A percentile compares a stretch with the other conserved stretches of the same genome.
These are phyloP conservation scores for Spizaetus ornatus DNA, from an alignment of 2,113 vertebrate genomes.

Conservation along the genomic window DNA sequence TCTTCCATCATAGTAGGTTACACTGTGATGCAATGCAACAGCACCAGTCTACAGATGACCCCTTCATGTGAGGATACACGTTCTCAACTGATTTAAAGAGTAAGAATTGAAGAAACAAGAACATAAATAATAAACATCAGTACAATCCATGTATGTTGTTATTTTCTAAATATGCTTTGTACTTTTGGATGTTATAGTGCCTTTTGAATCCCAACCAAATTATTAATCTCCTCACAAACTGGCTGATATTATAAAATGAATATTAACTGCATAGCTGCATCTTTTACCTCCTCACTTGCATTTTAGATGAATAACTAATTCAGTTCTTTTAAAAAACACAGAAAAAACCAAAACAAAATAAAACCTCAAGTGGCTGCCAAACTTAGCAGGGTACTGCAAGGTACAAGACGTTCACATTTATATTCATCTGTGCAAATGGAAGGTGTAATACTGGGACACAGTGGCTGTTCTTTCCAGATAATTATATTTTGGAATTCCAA, in stretches of 20 bases:
- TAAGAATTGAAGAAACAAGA: neutral
- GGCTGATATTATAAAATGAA: neutral
- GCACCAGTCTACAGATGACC: neutral
- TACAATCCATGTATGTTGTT: neutral
- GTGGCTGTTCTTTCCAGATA: constrained; percentile 2
- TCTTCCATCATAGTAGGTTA: neutral
- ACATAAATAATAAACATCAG: neutral
- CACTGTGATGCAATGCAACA: neutral
- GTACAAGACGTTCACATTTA: neutral
- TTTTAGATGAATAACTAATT: constrained; percentile 25
- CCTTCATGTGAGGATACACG: neutral
- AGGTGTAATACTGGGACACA: neutral
- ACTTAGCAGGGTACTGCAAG: neutral
- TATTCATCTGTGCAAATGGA: constrained; percentile 31
- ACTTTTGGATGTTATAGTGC: neutral
- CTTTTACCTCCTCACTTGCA: neutral
- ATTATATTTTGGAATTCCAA: neutral
- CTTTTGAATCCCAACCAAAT: neutral
- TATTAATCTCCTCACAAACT: neutral
- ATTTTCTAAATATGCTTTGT: neutral
- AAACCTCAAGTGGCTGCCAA: constrained; percentile 2
- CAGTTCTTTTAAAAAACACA: neutral
- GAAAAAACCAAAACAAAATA: neutral
- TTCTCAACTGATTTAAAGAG: neutral
- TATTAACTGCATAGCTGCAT: neutral